Percentiles rank a stretch among this genome's conserved stretches.
These are phyloP conservation scores for Bellardia bayeri DNA, from an alignment of 2,888 invertebrate species.

Conservation along the genomic window DNA sequence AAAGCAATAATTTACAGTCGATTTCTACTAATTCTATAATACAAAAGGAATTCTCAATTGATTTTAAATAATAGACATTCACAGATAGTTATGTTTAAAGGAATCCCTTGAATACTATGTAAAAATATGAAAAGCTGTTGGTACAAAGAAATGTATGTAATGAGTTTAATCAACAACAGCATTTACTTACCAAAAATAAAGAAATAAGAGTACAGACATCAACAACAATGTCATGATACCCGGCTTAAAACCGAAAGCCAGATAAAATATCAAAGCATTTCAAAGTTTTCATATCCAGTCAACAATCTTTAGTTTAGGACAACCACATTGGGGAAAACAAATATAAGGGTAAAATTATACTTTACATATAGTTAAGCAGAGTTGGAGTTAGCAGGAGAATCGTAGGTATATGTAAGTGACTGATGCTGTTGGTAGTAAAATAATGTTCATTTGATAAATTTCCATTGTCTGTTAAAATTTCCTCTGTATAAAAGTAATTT, in stretches of 20 bases:
- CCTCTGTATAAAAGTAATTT: slow-evolving; percentile 48
- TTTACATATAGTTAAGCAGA: slow-evolving; percentile 1
- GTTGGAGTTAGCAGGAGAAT: slow-evolving; percentile 2
- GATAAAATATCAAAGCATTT: slow-evolving; percentile 66
- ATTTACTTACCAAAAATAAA: slow-evolving; percentile 37
- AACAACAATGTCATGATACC: slow-evolving; percentile 57
- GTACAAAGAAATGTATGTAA: neutral
- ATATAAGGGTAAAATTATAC: slow-evolving; percentile 29
- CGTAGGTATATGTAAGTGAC: neutral
- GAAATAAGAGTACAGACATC: slow-evolving; percentile 14
- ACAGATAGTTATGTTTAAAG: slow-evolving; percentile 17
- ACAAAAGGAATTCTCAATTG: slow-evolving; percentile 47
- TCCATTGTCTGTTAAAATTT: slow-evolving; percentile 62
- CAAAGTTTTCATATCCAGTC: slow-evolving; percentile 52
- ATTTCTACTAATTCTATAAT: slow-evolving; percentile 48
- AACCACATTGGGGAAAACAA: neutral
- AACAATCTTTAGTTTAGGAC: slow-evolving; percentile 40
- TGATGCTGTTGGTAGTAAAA: slow-evolving; percentile 40
- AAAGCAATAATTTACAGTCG: slow-evolving; percentile 41
- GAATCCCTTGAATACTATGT: neutral
- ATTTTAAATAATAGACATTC: slow-evolving; percentile 21
- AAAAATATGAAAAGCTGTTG: neutral
- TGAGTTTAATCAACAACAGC: slow-evolving; percentile 37
- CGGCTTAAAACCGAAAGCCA: slow-evolving; percentile 50
- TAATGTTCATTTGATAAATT: slow-evolving; percentile 61